These are phyloP conservation scores for Sturnira hondurensis DNA, from an alignment of 2,113 vertebrate species.

Conservation along the genomic window DNA sequence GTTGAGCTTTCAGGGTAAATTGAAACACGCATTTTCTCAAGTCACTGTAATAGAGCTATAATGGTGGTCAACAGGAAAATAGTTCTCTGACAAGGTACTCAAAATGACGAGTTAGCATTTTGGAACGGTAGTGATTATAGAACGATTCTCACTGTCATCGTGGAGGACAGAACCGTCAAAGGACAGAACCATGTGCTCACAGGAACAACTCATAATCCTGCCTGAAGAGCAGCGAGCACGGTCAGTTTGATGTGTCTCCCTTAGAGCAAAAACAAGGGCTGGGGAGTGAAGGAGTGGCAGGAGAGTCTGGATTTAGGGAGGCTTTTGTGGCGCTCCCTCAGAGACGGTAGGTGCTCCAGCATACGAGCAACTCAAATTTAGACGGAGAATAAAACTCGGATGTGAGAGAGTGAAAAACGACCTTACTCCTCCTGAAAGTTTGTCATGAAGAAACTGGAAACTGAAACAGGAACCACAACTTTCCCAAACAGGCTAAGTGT, in stretches of 20 bases:
- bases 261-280: no score
- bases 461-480: accelerated
- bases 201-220: accelerated
- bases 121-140: accelerated
- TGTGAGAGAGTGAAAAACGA: background rate
- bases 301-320: background rate
- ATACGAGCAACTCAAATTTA: background rate
- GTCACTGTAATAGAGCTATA: background rate
- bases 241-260: background rate
- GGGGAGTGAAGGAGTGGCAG: accelerated
- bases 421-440: background rate
- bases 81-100: background rate
- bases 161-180: background rate
- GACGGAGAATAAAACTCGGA: background rate
- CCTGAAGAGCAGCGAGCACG: accelerated
- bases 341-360: accelerated
- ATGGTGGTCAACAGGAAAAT: background rate
- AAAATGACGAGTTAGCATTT: background rate
- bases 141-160: background rate
- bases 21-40: background rate
- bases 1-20: background rate
- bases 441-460: accelerated
- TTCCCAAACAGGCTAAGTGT: background rate
- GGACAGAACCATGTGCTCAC: accelerated
- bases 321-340: accelerated